Base-by-base conservation (phyloP, 2,888 invertebrate species). In the Cosmopolites sordidus region DNA sequence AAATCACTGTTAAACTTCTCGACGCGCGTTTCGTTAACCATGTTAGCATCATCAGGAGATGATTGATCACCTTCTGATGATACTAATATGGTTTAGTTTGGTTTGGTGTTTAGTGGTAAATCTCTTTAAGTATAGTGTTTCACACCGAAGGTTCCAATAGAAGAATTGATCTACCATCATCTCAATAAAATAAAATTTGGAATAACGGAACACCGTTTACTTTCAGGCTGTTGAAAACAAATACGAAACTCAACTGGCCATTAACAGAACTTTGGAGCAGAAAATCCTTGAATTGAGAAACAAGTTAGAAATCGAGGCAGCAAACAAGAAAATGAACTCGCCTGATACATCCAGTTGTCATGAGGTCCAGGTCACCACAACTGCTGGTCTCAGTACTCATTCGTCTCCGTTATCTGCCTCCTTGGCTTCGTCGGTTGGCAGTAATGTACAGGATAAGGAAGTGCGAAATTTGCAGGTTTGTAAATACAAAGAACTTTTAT, bases 351-450 rank as follows among this genome's bases (percentile, higher is more conserved):
- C 76, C 51, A 79, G 77, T 65, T 79, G 78, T 60, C 75, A 74
- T 70, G 79, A 80, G 63, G 75, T 78, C 30, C 76, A 77, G 46
- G 76, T 76, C 29, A 61, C 67, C 8, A 78, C 76, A 1, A 68
- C 78, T 69, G 59, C 68, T 62, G 62, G 72, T 57, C 70, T 73
- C 18, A 73, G 73, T 61, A 69, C 75, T 6, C 78, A 79, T 54
- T 81, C 82, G 50, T 83, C 83, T 1, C 78, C 83, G 15, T 69
- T 84, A 22, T 83, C 83, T 5, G 79, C 79, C 8, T 84, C 83
- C 42, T 69, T 84, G 57, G 82, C 83, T 18, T 83, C 82, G 1
- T 82, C 81, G 51, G 78, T 78, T 62, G 77, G 69, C 65, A 78
- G 71, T 68, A 60, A 22, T 22, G 74, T 67, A 66, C 72, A 66